Evolutionary conservation across 2,797 vertebrate species (phyloP).

Genomic region (Tolypeutes matacus): DNA sequence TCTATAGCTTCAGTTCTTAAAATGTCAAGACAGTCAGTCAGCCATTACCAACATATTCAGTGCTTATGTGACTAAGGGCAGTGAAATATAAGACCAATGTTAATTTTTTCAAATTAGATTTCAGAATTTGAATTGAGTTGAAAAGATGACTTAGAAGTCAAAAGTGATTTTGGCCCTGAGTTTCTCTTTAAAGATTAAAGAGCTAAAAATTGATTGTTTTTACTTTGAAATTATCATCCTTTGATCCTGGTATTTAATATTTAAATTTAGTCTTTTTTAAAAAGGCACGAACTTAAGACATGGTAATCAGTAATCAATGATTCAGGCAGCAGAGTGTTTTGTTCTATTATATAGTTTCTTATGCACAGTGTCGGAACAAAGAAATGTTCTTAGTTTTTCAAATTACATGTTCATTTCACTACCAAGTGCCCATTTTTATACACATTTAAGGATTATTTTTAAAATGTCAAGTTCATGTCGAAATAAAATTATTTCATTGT

Average conservation of each 20-base stretch:
- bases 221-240: background rate
- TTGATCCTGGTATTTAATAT: slow-evolving; percentile 35
- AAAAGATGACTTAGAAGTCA: slow-evolving; percentile 19
- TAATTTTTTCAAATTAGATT: slow-evolving; percentile 33
- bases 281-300: background rate
- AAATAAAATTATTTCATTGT: background rate
- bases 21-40: background rate
- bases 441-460: slow-evolving; percentile 67
- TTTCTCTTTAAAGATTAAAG: slow-evolving; percentile 38
- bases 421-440: slow-evolving; percentile 73
- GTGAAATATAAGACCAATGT: background rate
- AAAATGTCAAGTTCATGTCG: slow-evolving; percentile 2
- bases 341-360: background rate
- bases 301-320: background rate
- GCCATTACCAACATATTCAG: slow-evolving; percentile 15
- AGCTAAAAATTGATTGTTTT: slow-evolving; percentile 3
- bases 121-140: slow-evolving; percentile 2
- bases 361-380: background rate
- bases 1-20: slow-evolving; percentile 11
- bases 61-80: background rate
- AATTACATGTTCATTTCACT: slow-evolving; percentile 58
- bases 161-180: slow-evolving; percentile 45
- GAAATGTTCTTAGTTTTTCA: slow-evolving; percentile 49
- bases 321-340: background rate
- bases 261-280: slow-evolving; percentile 7